Conservation (phyloP, 2,888 invertebrate species). For the Oscheius sp. region DNA sequence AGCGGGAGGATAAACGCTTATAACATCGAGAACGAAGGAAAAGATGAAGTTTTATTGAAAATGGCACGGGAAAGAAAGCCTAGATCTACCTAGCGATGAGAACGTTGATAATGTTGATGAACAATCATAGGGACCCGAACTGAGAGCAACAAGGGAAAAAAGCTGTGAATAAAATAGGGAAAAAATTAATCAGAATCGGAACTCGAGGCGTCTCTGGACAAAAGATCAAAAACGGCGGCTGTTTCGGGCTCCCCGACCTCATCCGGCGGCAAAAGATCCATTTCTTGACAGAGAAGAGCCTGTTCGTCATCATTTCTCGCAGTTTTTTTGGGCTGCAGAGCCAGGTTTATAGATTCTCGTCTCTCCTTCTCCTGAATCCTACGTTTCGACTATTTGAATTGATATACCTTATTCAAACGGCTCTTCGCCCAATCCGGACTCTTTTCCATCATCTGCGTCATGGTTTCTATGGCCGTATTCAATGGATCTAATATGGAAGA, state of each 20-base stretch:
- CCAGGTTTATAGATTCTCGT: neutral
- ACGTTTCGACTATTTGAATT: neutral
- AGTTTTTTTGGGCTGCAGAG: neutral
- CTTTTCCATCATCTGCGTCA: neutral
- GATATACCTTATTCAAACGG: neutral
- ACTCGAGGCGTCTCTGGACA: neutral
- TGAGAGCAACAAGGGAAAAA: neutral
- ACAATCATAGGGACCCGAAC: neutral
- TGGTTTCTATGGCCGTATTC: neutral
- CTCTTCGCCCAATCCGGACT: neutral
- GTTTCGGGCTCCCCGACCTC: neutral
- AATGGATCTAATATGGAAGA: neutral
- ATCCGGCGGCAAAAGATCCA: conserved; percentile 24
- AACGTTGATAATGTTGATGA: neutral
- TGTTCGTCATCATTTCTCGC: neutral
- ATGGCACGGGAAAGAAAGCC: too few relatives aligned
- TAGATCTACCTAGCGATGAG: too few relatives aligned
- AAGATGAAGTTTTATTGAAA: too few relatives aligned
- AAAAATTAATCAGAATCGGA: neutral
- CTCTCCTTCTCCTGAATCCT: neutral
- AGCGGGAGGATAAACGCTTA: too few relatives aligned
- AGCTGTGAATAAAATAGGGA: neutral
- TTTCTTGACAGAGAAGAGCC: neutral
- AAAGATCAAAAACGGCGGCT: neutral
- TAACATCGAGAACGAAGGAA: too few relatives aligned